These are phyloP conservation scores for Oceanites oceanicus DNA, from an alignment of 2,113 vertebrate species.

Conservation along the genomic window DNA sequence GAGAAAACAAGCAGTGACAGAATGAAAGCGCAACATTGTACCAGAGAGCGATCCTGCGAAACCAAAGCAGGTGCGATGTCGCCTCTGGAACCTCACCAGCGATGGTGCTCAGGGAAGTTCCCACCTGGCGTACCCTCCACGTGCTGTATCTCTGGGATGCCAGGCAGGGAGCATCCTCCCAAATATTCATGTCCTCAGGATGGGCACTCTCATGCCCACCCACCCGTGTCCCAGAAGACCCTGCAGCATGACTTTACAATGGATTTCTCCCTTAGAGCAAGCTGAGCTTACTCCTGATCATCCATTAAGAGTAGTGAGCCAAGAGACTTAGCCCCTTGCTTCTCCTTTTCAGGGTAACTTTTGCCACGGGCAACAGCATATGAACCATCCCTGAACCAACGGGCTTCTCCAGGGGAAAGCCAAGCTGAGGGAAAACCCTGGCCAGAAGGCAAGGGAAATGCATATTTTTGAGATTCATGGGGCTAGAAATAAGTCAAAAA, in stretches of 20 bases:
- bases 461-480: not conserved
- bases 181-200: not conserved
- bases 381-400: not conserved
- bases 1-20: not conserved
- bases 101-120: not conserved
- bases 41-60: not conserved
- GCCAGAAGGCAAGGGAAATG: not conserved
- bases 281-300: not conserved
- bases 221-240: too few relatives aligned
- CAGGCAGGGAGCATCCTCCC: not conserved
- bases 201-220: not conserved
- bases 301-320: not conserved
- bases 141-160: not conserved
- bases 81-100: not conserved
- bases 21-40: not conserved
- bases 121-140: not conserved
- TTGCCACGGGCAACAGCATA: not conserved
- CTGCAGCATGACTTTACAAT: not conserved
- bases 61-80: fast-evolving
- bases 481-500: not conserved
- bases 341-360: not conserved
- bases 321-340: not conserved
- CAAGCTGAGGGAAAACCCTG: not conserved
- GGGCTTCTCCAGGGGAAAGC: not conserved
- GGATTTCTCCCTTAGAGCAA: not conserved